These are phyloP conservation scores for Trinorchestia longiramus DNA, from an alignment of 1,140 invertebrate species.

Conservation along the genomic window DNA sequence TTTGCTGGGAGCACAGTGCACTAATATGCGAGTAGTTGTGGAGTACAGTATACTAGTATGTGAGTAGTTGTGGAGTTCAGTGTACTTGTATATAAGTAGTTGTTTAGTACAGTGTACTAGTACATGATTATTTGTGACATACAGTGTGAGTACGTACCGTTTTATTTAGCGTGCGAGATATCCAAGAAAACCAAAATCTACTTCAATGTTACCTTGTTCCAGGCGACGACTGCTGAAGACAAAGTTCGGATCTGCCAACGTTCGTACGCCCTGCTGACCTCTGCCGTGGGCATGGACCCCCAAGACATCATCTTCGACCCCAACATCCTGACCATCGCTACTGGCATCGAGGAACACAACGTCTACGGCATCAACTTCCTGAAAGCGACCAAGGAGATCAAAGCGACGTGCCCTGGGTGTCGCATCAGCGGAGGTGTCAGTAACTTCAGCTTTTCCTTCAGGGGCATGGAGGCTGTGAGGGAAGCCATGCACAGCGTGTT, in stretches of 20 bases:
- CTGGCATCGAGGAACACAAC: constrained; percentile 76
- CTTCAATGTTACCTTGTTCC: not conserved
- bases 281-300: constrained; percentile 74
- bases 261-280: constrained; percentile 73
- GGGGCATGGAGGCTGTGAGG: constrained; percentile 74
- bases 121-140: no score
- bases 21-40: no score
- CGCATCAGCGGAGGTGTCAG: constrained; percentile 77
- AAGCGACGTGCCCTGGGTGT: constrained; percentile 73
- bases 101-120: no score
- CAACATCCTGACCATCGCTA: constrained; percentile 78
- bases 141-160: no score
- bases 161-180: no score
- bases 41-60: no score
- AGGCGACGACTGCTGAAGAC: constrained; percentile 72
- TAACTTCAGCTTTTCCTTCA: constrained; percentile 78
- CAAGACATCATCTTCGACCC: constrained; percentile 79
- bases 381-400: constrained; percentile 74
- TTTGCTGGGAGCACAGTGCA: no score
- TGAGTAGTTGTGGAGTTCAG: no score
- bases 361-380: constrained; percentile 76
- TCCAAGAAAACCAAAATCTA: no score
- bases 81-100: no score
- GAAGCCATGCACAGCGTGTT: constrained; percentile 75
- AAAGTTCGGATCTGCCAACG: constrained; percentile 74